phyloP scores from a whole-genome alignment of 2,113 vertebrate species.

The Aegithalos caudatus region DNA sequence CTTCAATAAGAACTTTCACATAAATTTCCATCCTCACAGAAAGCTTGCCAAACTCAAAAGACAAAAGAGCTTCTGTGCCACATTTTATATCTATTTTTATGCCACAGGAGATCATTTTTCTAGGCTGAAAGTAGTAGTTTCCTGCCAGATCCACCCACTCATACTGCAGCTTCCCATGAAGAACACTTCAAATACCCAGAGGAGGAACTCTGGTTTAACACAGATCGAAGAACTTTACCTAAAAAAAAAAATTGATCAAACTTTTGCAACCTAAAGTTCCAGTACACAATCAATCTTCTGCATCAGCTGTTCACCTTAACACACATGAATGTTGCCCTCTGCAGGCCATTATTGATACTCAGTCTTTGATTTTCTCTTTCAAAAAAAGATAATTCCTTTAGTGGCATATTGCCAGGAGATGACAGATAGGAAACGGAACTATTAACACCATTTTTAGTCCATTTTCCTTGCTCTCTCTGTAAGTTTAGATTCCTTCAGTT shows the following conservation, averaged over 20 bases:
- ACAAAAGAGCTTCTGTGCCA: constrained; percentile 52
- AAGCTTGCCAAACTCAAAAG: background rate
- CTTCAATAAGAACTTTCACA: background rate
- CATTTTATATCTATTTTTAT: constrained; percentile 68
- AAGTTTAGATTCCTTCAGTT: background rate
- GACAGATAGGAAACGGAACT: background rate
- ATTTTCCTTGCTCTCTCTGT: background rate
- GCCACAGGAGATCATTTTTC: constrained; percentile 61
- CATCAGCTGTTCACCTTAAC: background rate
- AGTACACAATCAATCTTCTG: background rate
- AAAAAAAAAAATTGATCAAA: background rate
- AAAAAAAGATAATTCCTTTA: background rate
- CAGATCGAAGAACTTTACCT: background rate
- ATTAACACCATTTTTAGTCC: background rate
- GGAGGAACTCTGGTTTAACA: background rate
- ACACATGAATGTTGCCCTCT: background rate
- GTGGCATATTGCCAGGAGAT: background rate
- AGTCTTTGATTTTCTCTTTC: background rate
- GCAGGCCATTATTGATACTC: background rate
- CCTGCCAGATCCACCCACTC: constrained; percentile 67
- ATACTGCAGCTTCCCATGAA: constrained; percentile 34
- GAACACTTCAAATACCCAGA: constrained; percentile 32
- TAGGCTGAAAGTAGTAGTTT: constrained; percentile 63
- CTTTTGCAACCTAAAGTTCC: background rate
- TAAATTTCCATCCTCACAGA: background rate